These are phyloP conservation scores for Dicyrtomina minuta DNA, from an alignment of 2,888 invertebrate genomes.

Conservation along the genomic window DNA sequence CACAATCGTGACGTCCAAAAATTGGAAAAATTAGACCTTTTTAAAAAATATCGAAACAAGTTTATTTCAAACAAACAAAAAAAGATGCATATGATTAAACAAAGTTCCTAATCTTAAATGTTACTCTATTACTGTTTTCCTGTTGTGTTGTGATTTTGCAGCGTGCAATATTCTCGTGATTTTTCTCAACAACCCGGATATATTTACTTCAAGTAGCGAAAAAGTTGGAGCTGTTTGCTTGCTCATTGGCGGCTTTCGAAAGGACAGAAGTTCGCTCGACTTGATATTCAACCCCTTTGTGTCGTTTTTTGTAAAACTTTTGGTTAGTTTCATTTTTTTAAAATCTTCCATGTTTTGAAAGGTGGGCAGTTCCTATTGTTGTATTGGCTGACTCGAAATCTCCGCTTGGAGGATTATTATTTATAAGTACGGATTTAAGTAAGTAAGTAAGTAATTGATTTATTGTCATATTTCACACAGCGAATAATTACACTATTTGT, in stretches of 20 bases:
- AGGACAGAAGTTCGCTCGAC: conserved; percentile 59
- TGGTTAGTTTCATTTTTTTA: conserved; percentile 60
- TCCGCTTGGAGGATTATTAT: too few relatives aligned
- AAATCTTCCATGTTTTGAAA: neutral
- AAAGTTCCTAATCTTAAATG: too few relatives aligned
- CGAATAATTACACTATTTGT: neutral
- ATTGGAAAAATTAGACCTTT: too few relatives aligned
- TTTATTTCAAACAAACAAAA: too few relatives aligned
- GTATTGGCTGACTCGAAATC: too few relatives aligned
- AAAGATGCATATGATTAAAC: neutral
- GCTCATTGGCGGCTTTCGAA: conserved; percentile 70
- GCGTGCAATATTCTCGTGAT: conserved; percentile 66
- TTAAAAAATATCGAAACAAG: too few relatives aligned
- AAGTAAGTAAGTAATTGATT: neutral
- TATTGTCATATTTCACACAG: too few relatives aligned
- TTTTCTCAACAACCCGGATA: conserved; percentile 69
- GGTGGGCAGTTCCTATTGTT: too few relatives aligned
- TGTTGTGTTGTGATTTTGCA: too few relatives aligned
- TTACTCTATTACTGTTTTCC: neutral
- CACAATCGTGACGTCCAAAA: neutral
- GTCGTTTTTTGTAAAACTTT: conserved; percentile 67
- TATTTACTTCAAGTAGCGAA: conserved; percentile 69
- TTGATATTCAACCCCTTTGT: conserved; percentile 71
- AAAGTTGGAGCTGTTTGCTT: conserved; percentile 69
- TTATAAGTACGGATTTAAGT: neutral